phyloP scores from a whole-genome alignment of 2,113 vertebrate species.

The Coptodon bakossiorum region DNA sequence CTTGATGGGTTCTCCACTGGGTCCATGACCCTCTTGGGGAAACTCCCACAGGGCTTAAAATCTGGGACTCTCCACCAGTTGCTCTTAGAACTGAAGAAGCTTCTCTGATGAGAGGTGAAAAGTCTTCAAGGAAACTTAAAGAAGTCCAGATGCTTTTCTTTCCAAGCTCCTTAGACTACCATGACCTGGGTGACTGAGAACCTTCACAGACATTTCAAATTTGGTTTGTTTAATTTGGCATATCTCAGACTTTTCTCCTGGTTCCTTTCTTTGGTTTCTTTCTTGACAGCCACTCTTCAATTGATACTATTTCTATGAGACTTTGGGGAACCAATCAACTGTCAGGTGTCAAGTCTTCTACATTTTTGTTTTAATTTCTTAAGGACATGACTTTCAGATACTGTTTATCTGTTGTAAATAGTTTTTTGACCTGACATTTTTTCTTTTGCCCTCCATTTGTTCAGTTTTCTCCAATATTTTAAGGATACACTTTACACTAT shows the following conservation, averaged over 20 bases:
- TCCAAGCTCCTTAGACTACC: background rate
- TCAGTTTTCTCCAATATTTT: background rate
- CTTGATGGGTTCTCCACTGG: background rate
- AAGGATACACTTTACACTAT: fast-evolving
- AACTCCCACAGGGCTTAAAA: background rate
- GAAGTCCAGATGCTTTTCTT: background rate
- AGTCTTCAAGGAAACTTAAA: background rate
- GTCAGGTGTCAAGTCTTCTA: background rate
- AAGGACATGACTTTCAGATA: fast-evolving
- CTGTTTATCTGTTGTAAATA: background rate
- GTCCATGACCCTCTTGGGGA: background rate
- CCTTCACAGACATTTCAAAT: background rate
- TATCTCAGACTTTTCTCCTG: fast-evolving
- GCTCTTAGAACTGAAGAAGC: background rate
- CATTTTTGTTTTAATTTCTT: fast-evolving
- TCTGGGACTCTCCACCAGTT: background rate
- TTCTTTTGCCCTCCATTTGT: fast-evolving
- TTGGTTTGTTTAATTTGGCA: background rate
- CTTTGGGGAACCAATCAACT: background rate
- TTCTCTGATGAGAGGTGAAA: background rate
- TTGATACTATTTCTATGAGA: background rate
- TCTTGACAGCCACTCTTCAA: background rate
- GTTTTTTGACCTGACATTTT: background rate
- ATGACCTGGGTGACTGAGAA: background rate
- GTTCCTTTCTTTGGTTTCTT: background rate